These are phyloP conservation scores for Ciona savignyi DNA, from an alignment of 23 tunicate genomes.

Conservation along the genomic window DNA sequence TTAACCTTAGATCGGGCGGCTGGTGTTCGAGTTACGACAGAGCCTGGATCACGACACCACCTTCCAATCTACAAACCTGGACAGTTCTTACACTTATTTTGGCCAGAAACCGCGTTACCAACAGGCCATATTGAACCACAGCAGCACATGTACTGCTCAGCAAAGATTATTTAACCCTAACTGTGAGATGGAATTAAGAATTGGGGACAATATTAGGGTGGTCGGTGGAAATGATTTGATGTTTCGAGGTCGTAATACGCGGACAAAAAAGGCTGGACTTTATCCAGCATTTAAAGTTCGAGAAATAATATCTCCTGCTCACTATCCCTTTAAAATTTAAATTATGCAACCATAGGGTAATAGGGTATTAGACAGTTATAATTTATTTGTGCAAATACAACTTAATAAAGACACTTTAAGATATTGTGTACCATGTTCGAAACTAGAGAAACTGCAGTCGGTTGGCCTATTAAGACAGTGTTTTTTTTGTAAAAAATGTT, in stretches of 20 bases:
- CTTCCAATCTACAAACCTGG: background rate
- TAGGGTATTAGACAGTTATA: too few species aligned
- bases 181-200: background rate
- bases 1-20: background rate
- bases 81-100: background rate
- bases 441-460: too few species aligned
- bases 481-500: background rate
- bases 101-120: background rate
- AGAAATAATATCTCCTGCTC: background rate
- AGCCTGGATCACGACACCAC: background rate
- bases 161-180: too few species aligned
- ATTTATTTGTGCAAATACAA: too few species aligned
- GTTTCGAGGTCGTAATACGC: background rate
- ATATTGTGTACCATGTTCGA: background rate
- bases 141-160: background rate
- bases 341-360: too few species aligned
- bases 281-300: background rate
- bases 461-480: background rate
- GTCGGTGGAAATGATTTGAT: background rate
- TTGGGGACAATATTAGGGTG: background rate
- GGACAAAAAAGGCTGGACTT: background rate
- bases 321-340: background rate
- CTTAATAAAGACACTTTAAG: too few species aligned
- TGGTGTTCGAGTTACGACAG: background rate
- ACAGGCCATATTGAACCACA: background rate